These are phyloP conservation scores for Criorhina ranunculi DNA, from an alignment of 2,888 invertebrate species.

Conservation along the genomic window DNA sequence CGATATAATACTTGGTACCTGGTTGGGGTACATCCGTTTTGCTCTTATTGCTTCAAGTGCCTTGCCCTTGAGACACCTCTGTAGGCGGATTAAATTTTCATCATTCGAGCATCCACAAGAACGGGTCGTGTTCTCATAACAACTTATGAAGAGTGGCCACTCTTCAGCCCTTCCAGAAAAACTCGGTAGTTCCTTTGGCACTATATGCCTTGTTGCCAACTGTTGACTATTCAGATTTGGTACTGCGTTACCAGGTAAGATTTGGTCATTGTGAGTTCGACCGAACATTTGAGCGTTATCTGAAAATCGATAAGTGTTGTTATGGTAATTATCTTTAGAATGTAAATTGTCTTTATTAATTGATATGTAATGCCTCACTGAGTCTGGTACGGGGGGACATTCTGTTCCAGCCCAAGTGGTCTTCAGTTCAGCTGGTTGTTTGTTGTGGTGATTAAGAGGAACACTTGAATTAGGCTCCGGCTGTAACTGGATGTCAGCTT, in stretches of 20 bases:
- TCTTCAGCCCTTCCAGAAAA: constrained; percentile 28
- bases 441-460: no score
- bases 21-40: constrained; percentile 4
- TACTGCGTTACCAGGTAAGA: not conserved
- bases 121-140: constrained; percentile 24
- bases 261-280: not conserved
- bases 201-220: not conserved
- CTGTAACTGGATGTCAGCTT: no score
- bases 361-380: no score
- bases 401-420: no score
- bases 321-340: no score
- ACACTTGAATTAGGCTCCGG: no score
- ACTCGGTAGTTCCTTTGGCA: no score
- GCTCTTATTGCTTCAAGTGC: constrained; percentile 38
- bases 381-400: no score
- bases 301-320: no score
- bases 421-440: no score
- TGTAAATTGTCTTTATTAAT: no score
- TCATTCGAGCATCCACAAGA: constrained; percentile 4
- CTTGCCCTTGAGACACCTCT: constrained; percentile 7
- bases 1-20: not conserved
- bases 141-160: constrained; percentile 39
- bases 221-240: not conserved
- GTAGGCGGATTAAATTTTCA: constrained; percentile 20
- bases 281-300: not conserved